Evolutionary conservation across 2,113 vertebrate genomes (phyloP), one percentile per base, ranked within the genome.

Genomic region (Mormyrus iriodes): DNA sequence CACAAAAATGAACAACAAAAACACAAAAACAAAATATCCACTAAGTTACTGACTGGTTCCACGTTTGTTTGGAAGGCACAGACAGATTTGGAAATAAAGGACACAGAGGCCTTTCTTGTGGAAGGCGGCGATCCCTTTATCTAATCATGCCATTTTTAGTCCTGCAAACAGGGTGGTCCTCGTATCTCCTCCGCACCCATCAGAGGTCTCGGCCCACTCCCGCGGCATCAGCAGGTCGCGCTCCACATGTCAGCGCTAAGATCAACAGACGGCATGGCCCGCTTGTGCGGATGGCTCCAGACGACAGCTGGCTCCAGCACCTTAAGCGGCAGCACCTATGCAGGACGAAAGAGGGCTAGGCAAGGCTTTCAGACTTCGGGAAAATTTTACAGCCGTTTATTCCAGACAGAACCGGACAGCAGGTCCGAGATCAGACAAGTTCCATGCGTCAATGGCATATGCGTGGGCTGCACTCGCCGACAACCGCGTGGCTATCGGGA

Each of bases 91-190:
- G 8, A 49, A 88, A 49, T 86, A 8, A 76, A 42, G 7, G 46
- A 27, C 51, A 10, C 39, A 15, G 61, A 9, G 44, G 4, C 44
- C 44, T 9, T 24, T 48, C 58, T 12, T 42, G 21, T 44, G 48
- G 73, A 27, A 69, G 35, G 24, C 21, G 15, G 52, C 1, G 35
- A 39, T 52, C 21, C 39, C 53, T 31, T 55, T 51, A 55, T 84
- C 79, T 61, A 24, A 87, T 87, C 88, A 93, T 93, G 24, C 79
- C 79, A 8, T 94, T 93, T 95, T 94, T 93, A 95, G 93, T 93
- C 92, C 92, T 91, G 92, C 94, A 92, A 91, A 17, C 95, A 95
- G 94, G 94, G 94, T 95, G 94, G 94, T 95, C 94, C 91, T 90
- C 94, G 94, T 58, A 89, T 89, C 76, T 85, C 49, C 94, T 94